Evolutionary conservation across 2,113 vertebrate genomes (phyloP).

Genomic region (Trinectes maculatus): DNA sequence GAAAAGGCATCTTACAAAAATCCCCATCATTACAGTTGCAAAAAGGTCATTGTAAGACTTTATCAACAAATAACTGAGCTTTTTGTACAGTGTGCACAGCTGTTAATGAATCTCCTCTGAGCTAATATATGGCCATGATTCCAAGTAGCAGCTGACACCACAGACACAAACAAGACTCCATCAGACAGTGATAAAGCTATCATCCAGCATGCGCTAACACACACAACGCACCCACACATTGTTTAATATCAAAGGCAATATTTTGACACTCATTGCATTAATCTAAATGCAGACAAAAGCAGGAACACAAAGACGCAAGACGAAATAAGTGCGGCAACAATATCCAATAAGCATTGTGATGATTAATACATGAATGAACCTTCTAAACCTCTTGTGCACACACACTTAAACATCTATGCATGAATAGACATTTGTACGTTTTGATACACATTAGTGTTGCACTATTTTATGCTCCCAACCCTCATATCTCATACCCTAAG

Average conservation of each 20-base stretch:
- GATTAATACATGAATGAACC: slow-evolving; percentile 22
- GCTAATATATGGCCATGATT: slow-evolving; percentile 12
- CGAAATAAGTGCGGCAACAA: slow-evolving; percentile 23
- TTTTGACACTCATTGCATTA: slow-evolving; percentile 16
- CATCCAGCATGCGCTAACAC: background rate
- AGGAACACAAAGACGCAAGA: slow-evolving; percentile 32
- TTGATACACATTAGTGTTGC: background rate
- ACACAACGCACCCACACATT: background rate
- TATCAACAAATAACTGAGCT: background rate
- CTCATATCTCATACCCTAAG: slow-evolving; percentile 34
- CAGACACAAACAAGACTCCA: slow-evolving; percentile 37
- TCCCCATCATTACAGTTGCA: no score
- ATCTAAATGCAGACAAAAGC: slow-evolving; percentile 21
- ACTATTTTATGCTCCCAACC: slow-evolving; percentile 34
- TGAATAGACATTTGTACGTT: background rate
- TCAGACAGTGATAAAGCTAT: slow-evolving; percentile 17
- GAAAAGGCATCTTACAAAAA: no score
- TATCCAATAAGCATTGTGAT: slow-evolving; percentile 7
- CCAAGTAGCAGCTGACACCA: slow-evolving; percentile 23
- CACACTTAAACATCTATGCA: background rate
- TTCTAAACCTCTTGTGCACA: slow-evolving; percentile 6
- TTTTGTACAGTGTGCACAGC: slow-evolving; percentile 3
- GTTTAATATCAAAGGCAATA: slow-evolving; percentile 11
- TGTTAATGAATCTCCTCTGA: slow-evolving; percentile 15
- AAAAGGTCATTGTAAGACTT: background rate